Evolutionary conservation across 2,888 invertebrate species (phyloP), one percentile per base, ranked within the genome.

Genomic region (Dynastes maya): DNA sequence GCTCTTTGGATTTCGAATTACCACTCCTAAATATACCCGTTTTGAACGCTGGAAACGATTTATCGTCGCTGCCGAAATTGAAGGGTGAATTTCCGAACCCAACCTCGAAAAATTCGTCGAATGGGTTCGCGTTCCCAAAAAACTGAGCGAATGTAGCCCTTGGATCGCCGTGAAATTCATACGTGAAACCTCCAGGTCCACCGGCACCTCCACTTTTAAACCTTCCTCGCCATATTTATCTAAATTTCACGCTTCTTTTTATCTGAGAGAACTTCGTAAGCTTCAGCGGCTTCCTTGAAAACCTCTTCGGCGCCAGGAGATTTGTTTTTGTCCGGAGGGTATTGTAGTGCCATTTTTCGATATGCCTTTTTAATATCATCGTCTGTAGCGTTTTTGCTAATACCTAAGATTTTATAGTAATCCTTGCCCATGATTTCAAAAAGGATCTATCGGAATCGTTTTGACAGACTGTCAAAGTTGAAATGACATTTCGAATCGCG

Each of bases 271-370:
- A 98, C 96, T 88, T 98, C 99, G 87, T 99, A 99, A 0, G 99
- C 98, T 89, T 99, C 99, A 0, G 98, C 98, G 3, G 98, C 94
- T 88, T 98, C 95, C 88, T 96, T 98, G 88, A 98, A 98, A 83
- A 95, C 93, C 84, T 97, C 97, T 88, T 98, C 98, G 0, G 98
- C 98, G 45, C 95, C 96, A 0, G 96, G 90, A 0, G 95, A 92
- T 89, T 98, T 98, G 89, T 99, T 99, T 89, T 99, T 99, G 88
- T 99, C 99, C 9, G 99, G 99, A 89, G 99, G 99, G 88, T 96
- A 98, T 88, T 97, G 97, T 51, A 99, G 89, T 0, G 99, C 99
- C 87, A 99, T 91, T 89, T 98, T 96, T 79, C 97, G 92, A 87
- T 98, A 98, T 0, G 97, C 97, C 87, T 97, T 98, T 88, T 98